These are phyloP conservation scores for Malacoraja senta DNA, from an alignment of 2,797 vertebrate genomes.

Conservation along the genomic window DNA sequence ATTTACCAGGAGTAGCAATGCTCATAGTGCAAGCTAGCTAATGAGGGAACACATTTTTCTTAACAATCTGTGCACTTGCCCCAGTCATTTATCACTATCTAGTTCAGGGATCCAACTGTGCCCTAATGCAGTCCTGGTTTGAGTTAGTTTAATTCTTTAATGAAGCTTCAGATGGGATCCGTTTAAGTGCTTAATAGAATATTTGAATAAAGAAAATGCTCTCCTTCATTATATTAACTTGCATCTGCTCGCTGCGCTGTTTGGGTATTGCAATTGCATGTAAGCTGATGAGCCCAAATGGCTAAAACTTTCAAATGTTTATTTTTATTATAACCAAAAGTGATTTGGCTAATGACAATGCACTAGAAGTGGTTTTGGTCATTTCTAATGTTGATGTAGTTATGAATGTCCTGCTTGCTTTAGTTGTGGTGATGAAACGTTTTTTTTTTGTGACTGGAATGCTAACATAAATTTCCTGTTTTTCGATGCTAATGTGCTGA, in stretches of 20 bases:
- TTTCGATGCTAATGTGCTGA: not conserved
- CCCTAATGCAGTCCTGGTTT: not conserved
- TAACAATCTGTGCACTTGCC: not conserved
- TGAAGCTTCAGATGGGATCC: not conserved
- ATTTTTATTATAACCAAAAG: not conserved
- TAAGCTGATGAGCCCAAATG: not conserved
- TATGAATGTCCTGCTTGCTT: not conserved
- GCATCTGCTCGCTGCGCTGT: not conserved
- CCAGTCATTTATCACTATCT: not conserved
- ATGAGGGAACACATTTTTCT: not conserved
- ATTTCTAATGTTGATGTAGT: not conserved
- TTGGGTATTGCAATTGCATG: not conserved
- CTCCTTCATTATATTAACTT: not conserved
- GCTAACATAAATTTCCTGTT: not conserved
- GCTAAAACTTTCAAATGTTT: not conserved
- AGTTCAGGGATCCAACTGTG: not conserved
- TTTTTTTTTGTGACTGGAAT: not conserved
- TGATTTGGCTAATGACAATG: not conserved
- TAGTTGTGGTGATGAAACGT: not conserved
- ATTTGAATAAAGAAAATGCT: not conserved
- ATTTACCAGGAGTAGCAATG: not conserved
- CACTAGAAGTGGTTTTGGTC: not conserved
- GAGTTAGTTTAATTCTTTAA: not conserved
- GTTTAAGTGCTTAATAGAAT: not conserved
- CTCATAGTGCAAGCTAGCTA: not conserved